phyloP scores from a whole-genome alignment of 1,140 invertebrate genomes.

The Drosophila melanica region DNA sequence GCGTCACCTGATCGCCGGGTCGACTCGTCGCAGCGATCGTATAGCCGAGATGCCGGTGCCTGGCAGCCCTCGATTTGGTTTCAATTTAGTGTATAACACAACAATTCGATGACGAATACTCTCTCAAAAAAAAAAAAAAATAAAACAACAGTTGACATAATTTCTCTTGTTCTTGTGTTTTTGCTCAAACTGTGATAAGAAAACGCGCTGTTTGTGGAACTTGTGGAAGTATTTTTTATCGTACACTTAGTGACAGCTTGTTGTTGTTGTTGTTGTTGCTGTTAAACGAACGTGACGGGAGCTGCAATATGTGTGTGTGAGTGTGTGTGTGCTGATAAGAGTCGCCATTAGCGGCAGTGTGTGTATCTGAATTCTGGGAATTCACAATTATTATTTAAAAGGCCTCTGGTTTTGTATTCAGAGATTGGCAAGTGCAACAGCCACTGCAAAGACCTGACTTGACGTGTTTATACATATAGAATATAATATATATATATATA shows the following conservation, averaged over 20 bases:
- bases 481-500: no score
- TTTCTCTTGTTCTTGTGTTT: slow-evolving; percentile 41
- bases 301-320: slow-evolving; percentile 2
- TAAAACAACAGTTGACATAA: slow-evolving; percentile 69
- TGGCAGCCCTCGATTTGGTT: slow-evolving; percentile 7
- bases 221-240: slow-evolving; percentile 22
- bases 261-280: slow-evolving; percentile 9
- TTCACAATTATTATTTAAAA: slow-evolving; percentile 25
- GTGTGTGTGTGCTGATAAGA: slow-evolving; percentile 11
- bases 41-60: slow-evolving; percentile 40
- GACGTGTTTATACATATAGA: no score
- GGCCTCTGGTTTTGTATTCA: background rate
- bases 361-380: slow-evolving; percentile 23
- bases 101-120: slow-evolving; percentile 15
- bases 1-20: slow-evolving; percentile 20
- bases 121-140: background rate
- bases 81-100: slow-evolving; percentile 9
- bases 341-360: background rate
- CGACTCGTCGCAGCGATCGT: background rate
- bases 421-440: slow-evolving; percentile 3
- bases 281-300: slow-evolving; percentile 20
- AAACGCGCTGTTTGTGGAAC: slow-evolving; percentile 10
- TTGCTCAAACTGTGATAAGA: slow-evolving; percentile 58
- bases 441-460: background rate
- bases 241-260: slow-evolving; percentile 5